These are phyloP conservation scores for Oligia latruncula DNA, from an alignment of 2,888 invertebrate species.

Conservation along the genomic window DNA sequence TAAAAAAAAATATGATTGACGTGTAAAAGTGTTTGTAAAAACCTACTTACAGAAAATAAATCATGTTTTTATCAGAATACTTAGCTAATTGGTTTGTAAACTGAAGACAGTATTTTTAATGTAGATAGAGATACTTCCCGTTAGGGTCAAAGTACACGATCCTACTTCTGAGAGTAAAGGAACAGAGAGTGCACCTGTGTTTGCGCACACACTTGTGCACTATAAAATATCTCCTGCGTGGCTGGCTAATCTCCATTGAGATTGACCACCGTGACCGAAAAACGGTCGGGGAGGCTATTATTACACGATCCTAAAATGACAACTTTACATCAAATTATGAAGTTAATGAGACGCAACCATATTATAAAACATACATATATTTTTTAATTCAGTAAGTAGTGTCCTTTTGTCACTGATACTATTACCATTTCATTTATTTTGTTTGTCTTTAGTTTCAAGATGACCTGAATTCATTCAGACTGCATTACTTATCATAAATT, in stretches of 20 bases:
- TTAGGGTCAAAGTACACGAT: slow-evolving; percentile 1
- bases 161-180: background rate
- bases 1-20: too few relatives aligned
- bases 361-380: too few relatives aligned
- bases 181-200: too few relatives aligned
- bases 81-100: slow-evolving; percentile 1
- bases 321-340: slow-evolving; percentile 22
- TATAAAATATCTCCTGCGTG: too few relatives aligned
- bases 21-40: too few relatives aligned
- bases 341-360: slow-evolving; percentile 4
- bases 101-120: background rate
- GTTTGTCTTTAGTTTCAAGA: slow-evolving; percentile 28
- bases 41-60: too few relatives aligned
- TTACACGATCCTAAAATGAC: background rate
- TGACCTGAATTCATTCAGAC: slow-evolving; percentile 26
- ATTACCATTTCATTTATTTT: slow-evolving; percentile 18
- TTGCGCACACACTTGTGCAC: too few relatives aligned
- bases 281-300: too few relatives aligned
- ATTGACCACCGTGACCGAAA: too few relatives aligned
- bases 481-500: slow-evolving; percentile 27
- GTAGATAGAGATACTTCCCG: background rate
- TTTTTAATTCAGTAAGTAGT: background rate
- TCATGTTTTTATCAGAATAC: background rate
- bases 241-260: too few relatives aligned
- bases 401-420: too few relatives aligned